Conservation (phyloP, 37 sponge, comb jelly and placozoan species). For the Ephydatia muelleri region DNA sequence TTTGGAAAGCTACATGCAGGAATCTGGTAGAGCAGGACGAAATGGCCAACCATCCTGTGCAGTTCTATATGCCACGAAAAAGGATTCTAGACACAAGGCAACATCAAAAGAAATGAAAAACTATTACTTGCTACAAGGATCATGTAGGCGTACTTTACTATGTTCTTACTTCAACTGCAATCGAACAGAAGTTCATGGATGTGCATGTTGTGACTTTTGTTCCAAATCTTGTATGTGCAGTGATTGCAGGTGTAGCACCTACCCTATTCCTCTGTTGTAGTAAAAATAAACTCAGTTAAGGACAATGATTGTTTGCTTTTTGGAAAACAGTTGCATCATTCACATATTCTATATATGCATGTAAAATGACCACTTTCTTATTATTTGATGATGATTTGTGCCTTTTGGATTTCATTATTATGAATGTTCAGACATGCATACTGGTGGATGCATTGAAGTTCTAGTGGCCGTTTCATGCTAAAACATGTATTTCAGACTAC, state of each 20-base stretch:
- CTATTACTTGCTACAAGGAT: background rate
- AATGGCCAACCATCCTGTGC: constrained; percentile 1
- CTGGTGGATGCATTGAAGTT: no score
- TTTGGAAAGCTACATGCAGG: constrained; percentile 14
- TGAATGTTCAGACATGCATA: no score
- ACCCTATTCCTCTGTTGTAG: background rate
- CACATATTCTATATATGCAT: background rate
- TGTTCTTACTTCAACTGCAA: background rate
- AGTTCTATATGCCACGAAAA: background rate
- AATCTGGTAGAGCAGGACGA: constrained; percentile 4
- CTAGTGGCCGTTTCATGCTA: no score
- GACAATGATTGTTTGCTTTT: background rate
- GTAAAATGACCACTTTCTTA: no score
- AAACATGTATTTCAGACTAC: no score
- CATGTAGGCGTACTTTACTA: background rate
- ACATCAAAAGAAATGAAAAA: background rate
- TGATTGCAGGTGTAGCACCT: background rate
- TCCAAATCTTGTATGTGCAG: background rate
- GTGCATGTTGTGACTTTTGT: constrained; percentile 20
- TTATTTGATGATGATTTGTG: no score
- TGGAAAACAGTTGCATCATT: background rate
- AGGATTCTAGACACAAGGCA: background rate
- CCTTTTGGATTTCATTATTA: no score
- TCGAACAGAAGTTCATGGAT: background rate
- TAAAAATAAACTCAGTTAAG: background rate